Evolutionary conservation across 1,140 invertebrate genomes (phyloP), one percentile per base, ranked within the genome.

Genomic region (Archegozetes longisetosus): DNA sequence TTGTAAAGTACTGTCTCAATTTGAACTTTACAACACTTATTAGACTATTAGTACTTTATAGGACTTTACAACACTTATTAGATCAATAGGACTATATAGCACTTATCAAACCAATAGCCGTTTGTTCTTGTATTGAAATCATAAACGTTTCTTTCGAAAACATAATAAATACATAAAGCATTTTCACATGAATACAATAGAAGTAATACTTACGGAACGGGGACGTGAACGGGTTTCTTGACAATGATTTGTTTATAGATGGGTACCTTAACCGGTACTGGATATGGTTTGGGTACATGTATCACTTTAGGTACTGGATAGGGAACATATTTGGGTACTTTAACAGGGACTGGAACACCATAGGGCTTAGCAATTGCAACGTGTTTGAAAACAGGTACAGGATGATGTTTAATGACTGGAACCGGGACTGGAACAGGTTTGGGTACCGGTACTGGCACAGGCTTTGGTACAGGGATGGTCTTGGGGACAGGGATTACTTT

Each of bases 401-500:
- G 68, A 1, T 67, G 61, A n/a, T 66, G 67, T 29, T 68, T 68
- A 1, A 68, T 65, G 1, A 68, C 67, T 22, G 68, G 67, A 0
- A 68, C 66, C 6, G 67, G 64, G 1, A 66, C 66, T 13, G 66
- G 66, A 24, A 68, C 66, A 20, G 68, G 67, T 22, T 64, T 61
- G 26, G 65, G 65, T 46, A 66, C 67, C 1, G 64, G 62, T n/a
- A 68, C 65, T 23, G 67, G 68, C 9, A 67, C 64, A 25, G 66
- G 65, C 49, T 66, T 68, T 6, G 68, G 68, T 47, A 67, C 64
- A 28, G 68, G 67, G 13, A 68, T 64, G n/a, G 65, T 62, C 46
- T 68, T 66, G 52, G 66, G 64, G 20, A 68, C 66, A 27, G 67
- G 68, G 2, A 68, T 65, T n/a, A 67, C 62, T 55, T 68, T 68